These are phyloP conservation scores for Mythimna ferrago DNA, from an alignment of 2,888 invertebrate genomes.

Conservation along the genomic window DNA sequence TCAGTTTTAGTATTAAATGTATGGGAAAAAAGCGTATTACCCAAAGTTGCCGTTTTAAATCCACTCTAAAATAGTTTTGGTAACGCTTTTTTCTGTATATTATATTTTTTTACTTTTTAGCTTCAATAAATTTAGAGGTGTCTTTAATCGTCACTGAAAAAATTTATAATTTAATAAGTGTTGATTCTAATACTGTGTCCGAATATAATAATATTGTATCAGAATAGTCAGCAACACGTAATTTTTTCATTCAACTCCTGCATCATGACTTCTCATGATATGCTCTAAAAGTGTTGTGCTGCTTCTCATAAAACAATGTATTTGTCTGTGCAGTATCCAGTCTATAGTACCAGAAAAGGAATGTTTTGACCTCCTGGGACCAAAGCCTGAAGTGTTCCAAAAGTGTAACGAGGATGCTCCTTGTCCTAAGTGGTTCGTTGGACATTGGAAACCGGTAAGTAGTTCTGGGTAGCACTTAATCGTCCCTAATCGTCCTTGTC, in stretches of 20 bases:
- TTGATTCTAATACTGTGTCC: too few relatives aligned
- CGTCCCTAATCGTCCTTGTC: neutral
- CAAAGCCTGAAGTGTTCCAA: conserved; percentile 93
- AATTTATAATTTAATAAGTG: too few relatives aligned
- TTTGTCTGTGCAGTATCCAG: conserved; percentile 83
- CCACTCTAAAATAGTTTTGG: too few relatives aligned
- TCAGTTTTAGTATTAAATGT: too few relatives aligned
- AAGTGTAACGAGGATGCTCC: conserved; percentile 94
- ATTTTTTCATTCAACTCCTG: neutral
- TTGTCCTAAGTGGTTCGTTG: conserved; percentile 97
- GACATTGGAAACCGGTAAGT: conserved; percentile 96
- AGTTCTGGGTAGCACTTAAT: neutral
- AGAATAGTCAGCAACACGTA: too few relatives aligned
- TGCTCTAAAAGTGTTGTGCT: neutral
- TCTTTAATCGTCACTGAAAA: too few relatives aligned
- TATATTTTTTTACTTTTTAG: too few relatives aligned
- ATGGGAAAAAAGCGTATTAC: too few relatives aligned
- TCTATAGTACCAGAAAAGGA: conserved; percentile 94
- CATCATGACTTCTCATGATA: neutral
- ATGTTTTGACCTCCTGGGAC: conserved; percentile 92
- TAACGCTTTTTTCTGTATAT: too few relatives aligned
- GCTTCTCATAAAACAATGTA: neutral
- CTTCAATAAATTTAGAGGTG: too few relatives aligned
- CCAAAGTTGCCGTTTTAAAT: too few relatives aligned
- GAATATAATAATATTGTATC: too few relatives aligned